A percentile compares a stretch with the other conserved stretches of the same genome.
These are phyloP conservation scores for Drosophila nigricruria DNA, from an alignment of 2,888 invertebrate genomes.

Conservation along the genomic window DNA sequence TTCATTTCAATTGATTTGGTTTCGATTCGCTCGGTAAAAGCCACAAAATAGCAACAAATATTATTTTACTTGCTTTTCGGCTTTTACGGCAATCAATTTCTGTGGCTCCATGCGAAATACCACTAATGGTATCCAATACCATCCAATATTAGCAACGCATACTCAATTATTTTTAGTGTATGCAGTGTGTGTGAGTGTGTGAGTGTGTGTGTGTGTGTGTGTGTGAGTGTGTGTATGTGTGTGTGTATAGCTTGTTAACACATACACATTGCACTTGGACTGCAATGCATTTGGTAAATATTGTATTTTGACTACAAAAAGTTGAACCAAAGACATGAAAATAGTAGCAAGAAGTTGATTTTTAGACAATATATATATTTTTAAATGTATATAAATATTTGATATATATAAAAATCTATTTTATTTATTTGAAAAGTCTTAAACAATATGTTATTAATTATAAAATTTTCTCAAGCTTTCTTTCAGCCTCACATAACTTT, in stretches of 20 bases:
- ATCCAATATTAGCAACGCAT: constrained; percentile 42
- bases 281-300: neutral
- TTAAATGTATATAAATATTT: neutral
- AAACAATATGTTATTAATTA: neutral
- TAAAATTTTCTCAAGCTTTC: neutral
- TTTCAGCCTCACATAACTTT: constrained; percentile 26
- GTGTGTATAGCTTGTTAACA: constrained; percentile 27
- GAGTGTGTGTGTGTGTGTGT: neutral
- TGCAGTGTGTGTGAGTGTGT: neutral
- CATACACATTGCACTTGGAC: neutral
- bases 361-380: neutral
- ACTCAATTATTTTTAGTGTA: constrained; percentile 48
- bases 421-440: neutral
- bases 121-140: constrained; percentile 37
- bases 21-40: constrained; percentile 20
- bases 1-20: constrained; percentile 41
- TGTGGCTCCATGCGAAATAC: constrained; percentile 51
- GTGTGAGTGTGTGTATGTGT: too few species aligned
- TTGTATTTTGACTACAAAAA: neutral
- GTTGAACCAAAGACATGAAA: neutral
- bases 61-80: constrained; percentile 48
- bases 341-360: neutral
- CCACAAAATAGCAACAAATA: constrained; percentile 54
- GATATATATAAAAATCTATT: neutral
- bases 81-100: constrained; percentile 72